Evolutionary conservation across 2,888 invertebrate genomes (phyloP), one percentile per base, ranked within the genome.

Genomic region (Caenorhabditis panamensis): DNA sequence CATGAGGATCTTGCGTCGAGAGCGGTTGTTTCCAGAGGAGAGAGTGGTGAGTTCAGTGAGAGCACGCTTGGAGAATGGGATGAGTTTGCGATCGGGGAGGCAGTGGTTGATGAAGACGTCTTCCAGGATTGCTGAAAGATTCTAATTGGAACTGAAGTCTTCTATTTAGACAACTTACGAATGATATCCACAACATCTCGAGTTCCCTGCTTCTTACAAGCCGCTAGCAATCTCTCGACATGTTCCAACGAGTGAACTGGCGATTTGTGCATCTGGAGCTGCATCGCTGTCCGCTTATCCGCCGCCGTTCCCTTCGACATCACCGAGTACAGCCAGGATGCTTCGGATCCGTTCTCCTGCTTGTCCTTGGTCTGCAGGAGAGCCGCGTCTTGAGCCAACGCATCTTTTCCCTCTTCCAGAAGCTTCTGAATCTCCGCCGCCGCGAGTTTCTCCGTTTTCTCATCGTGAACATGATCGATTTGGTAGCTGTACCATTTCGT

Each of bases 241-340:
- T 94, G 94, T 13, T 93, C 91, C 59, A 96, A 91, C 91, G 94
- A 95, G 91, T 95, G 94, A n/a, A 95, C 92, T 1, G 84, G 85
- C 4, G 82, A 83, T 28, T 80, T 82, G 59, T 79, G 80, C 72
- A 83, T 83, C 71, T 82, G 92, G 26, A 96, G 93, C 6, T 95
- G 94, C 76, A 94, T 94, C 0, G 96, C 96, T 2, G 96, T 96
- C 75, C 96, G 94, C 92, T 95, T 95, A 92, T 96, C 96, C 0
- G 94, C 94, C 0, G 94, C 93, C 0, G 96, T 96, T 83, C 96
- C 96, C 86, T 94, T 94, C 13, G 94, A 93, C 85, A 95, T 92
- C 11, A 96, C 94, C 1, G 94, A 95, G 86, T 94, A 93, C 82
- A 95, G 94, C 95, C 95, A 96, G 4, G 86, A 85, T 0, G 91